Evolutionary conservation across 92 coral and sea anemone genomes (phyloP).

Genomic region (Parazoanthus swiftii): DNA sequence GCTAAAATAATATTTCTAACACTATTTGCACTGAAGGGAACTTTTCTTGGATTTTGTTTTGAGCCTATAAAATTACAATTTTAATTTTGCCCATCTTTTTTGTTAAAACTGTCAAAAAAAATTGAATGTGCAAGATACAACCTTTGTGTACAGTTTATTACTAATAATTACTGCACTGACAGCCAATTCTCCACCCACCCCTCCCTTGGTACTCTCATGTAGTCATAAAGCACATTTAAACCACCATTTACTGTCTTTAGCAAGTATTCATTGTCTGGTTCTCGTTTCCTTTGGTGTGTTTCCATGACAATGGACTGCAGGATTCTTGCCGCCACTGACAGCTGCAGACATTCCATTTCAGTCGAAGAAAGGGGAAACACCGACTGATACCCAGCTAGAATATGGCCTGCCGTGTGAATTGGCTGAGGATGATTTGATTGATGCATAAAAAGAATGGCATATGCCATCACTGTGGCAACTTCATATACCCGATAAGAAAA

Average conservation of each 20-base stretch:
- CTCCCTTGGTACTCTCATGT: slow-evolving; percentile 15
- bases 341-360: slow-evolving; percentile 47
- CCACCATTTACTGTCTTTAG: not conserved
- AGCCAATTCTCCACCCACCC: slow-evolving; percentile 44
- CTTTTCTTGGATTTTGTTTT: too few species aligned
- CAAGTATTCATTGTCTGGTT: slow-evolving; percentile 65
- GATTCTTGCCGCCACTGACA: slow-evolving; percentile 67
- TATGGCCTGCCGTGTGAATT: slow-evolving; percentile 39
- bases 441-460: slow-evolving; percentile 40
- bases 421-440: slow-evolving; percentile 3
- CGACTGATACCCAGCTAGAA: slow-evolving; percentile 63
- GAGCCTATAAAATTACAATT: too few species aligned
- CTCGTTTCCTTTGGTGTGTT: slow-evolving; percentile 43
- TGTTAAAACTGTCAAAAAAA: too few species aligned
- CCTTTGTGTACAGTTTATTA: too few species aligned
- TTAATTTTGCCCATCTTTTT: too few species aligned
- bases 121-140: too few species aligned
- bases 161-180: not conserved
- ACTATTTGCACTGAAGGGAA: too few species aligned
- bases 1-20: too few species aligned
- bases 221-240: slow-evolving; percentile 37
- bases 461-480: slow-evolving; percentile 66
- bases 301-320: slow-evolving; percentile 53
- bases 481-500: slow-evolving; percentile 67
- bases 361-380: slow-evolving; percentile 34